Conservation (phyloP, 2,113 vertebrate species). For the Nannobrachium achirus region DNA sequence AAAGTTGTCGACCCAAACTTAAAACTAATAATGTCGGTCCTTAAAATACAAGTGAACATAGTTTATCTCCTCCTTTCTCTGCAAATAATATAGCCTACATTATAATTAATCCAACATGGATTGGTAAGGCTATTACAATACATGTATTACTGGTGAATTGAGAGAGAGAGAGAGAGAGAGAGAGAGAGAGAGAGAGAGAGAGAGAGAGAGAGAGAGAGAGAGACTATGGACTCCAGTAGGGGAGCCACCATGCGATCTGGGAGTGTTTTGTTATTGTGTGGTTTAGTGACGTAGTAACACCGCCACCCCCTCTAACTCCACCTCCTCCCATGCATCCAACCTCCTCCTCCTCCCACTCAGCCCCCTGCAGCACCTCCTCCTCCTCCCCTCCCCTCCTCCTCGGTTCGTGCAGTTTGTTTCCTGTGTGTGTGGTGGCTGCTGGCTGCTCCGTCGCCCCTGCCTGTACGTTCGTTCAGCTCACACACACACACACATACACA, state of each 20-base stretch:
- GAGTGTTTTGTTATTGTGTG: constrained; percentile 75
- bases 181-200: too few relatives aligned
- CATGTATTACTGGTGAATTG: background rate
- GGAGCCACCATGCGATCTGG: constrained; percentile 21
- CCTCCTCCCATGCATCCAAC: constrained; percentile 2
- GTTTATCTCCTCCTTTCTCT: too few relatives aligned
- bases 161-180: too few relatives aligned
- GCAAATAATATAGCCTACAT: too few relatives aligned
- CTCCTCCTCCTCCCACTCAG: background rate
- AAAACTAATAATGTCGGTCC: too few relatives aligned
- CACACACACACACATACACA: background rate
- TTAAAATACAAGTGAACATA: too few relatives aligned
- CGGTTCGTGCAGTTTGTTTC: constrained; percentile 3
- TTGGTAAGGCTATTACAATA: background rate
- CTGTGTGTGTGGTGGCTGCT: constrained; percentile 57
- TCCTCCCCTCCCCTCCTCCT: constrained; percentile 45
- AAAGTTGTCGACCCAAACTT: too few relatives aligned
- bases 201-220: constrained; percentile 8
- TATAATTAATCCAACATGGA: background rate
- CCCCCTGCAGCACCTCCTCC: background rate
- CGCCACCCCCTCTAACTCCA: constrained; percentile 45
- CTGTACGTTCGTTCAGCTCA: constrained; percentile 29
- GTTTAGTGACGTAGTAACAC: constrained; percentile 67
- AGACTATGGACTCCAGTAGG: background rate
- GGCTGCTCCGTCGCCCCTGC: constrained; percentile 58